Percentiles rank a stretch among this genome's conserved stretches.
Evolutionary conservation across 2,113 vertebrate genomes (phyloP).

Genomic region (Triplophysa tibetana): DNA sequence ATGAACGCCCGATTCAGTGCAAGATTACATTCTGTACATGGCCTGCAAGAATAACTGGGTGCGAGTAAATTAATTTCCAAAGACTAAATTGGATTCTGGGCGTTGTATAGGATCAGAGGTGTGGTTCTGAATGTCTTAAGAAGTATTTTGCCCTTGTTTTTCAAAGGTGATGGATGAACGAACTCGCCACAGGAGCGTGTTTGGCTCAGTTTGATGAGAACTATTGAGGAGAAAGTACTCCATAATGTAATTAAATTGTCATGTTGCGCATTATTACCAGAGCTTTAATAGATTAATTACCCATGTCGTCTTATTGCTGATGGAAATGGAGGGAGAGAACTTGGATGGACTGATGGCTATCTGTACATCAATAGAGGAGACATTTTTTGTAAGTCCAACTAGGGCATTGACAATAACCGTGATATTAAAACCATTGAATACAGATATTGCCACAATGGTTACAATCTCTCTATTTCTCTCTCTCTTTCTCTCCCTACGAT

Average conservation of each 20-base stretch:
- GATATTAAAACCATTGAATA: too few species aligned
- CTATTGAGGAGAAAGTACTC: not conserved
- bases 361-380: slow-evolving; percentile 56
- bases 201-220: slow-evolving; percentile 24
- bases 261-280: slow-evolving; percentile 44
- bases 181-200: not conserved
- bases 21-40: slow-evolving; percentile 29
- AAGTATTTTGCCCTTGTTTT: not conserved
- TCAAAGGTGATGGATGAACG: not conserved
- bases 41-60: not conserved
- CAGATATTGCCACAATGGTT: too few species aligned
- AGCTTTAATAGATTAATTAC: slow-evolving; percentile 55
- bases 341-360: slow-evolving; percentile 55
- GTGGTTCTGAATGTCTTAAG: slow-evolving; percentile 1
- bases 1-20: slow-evolving; percentile 11
- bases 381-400: not conserved
- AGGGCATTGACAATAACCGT: too few species aligned
- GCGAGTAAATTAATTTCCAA: slow-evolving; percentile 13
- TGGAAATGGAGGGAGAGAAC: slow-evolving; percentile 51
- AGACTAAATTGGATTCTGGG: slow-evolving; percentile 28
- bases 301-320: slow-evolving; percentile 42
- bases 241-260: slow-evolving; percentile 22
- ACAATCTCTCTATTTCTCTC: too few species aligned
- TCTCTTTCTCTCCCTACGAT: too few species aligned
- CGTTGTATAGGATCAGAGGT: not conserved